phyloP scores from a whole-genome alignment of 2,797 vertebrate genomes.

The Sylvilagus floridanus region DNA sequence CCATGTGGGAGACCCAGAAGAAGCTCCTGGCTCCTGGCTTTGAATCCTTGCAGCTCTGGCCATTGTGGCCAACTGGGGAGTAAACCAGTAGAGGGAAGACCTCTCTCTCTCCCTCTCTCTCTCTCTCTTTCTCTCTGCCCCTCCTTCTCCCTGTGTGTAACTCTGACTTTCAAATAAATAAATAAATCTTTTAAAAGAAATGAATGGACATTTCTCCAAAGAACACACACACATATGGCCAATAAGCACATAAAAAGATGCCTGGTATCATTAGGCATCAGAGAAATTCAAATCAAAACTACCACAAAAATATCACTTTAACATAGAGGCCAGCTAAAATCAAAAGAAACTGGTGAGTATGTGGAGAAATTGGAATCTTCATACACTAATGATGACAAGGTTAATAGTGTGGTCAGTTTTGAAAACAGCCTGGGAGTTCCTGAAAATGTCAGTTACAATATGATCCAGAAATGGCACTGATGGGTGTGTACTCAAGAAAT shows the following conservation, averaged over 20 bases:
- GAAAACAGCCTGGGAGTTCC: not conserved
- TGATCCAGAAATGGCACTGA: not conserved
- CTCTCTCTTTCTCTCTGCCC: too few species aligned
- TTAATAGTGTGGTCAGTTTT: not conserved
- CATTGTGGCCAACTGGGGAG: too few species aligned
- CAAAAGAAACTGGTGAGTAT: not conserved
- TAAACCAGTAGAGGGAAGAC: too few species aligned
- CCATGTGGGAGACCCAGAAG: too few species aligned
- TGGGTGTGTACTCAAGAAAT: not conserved
- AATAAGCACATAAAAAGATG: not conserved
- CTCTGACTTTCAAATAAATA: too few species aligned
- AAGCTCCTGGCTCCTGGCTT: too few species aligned
- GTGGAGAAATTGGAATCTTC: not conserved
- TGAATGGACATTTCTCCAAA: not conserved
- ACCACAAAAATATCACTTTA: not conserved
- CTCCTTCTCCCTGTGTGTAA: too few species aligned
- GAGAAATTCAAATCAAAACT: not conserved
- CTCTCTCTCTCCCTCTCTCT: too few species aligned
- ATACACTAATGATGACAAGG: not conserved
- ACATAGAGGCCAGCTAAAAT: not conserved
- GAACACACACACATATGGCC: not conserved
- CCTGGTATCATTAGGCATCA: not conserved
- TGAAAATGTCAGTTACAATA: not conserved
- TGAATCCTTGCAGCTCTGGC: too few species aligned
- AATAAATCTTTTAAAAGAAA: not conserved